Evolutionary conservation across 2,888 invertebrate species (phyloP), one percentile per base, ranked within the genome.

Genomic region (Cerceris rybyensis): DNA sequence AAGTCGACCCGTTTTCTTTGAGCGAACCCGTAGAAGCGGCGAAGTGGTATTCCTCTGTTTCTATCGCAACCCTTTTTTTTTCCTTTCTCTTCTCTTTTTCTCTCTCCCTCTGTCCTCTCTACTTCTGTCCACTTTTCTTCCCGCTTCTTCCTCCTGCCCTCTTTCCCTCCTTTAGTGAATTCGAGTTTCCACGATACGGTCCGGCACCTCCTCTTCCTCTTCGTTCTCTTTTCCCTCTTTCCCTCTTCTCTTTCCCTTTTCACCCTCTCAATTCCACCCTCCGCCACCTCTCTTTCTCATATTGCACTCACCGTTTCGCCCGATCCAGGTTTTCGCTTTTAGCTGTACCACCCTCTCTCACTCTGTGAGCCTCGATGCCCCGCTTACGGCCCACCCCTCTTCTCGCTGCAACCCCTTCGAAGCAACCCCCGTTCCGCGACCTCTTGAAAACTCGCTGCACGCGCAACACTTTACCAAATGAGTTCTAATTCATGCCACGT

Each of bases 391-490:
- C 59, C 55, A 42, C 41, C n/a, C 14, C 54, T 59, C 17, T 50
- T 7, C 39, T 14, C 17, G 13, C 42, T 11, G 6, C 50, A 58
- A 14, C 49, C 39, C 8, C 43, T 13, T 66, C 70, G 64, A 74
- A 69, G 52, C 61, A 74, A 42, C 70, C 54, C 57, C 60, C 7
- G 6, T 46, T 14, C 17, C 0, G 50, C 78, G 78, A 75, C 75
- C 81, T 74, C 77, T 82, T 82, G 17, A 71, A 79, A 78, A 70
- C 78, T 82, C 69, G 69, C 78, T 75, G 77, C 75, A 81, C 79
- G 77, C 77, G 78, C 83, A 81, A 82, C 88, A 87, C 85, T 86
- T 85, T 81, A 80, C 83, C 78, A 88, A 88, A 87, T 86, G 87
- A 88, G 86, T 88, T 87, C 82, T 86, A 87, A 88, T 86, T 88